Conservation (phyloP, 2,888 invertebrate species). For the Camponotus fellah region DNA sequence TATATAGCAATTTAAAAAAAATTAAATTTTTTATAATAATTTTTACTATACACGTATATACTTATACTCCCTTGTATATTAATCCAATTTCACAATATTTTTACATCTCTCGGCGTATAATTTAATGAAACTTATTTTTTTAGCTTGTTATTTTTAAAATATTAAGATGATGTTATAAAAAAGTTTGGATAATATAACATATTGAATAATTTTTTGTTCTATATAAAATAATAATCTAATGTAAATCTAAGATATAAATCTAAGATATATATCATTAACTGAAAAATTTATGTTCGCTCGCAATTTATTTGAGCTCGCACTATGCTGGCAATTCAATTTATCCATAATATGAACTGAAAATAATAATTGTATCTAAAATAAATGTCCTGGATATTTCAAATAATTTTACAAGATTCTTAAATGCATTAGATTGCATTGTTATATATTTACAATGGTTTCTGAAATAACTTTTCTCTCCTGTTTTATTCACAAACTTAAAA, state of each 20-base stretch:
- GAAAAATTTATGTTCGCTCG: background rate
- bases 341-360: background rate
- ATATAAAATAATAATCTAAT: background rate
- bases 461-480: background rate
- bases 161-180: background rate
- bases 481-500: constrained; percentile 2
- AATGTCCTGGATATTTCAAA: background rate
- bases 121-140: background rate
- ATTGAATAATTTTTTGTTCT: background rate
- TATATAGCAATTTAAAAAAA: background rate
- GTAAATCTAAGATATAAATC: constrained; percentile 1
- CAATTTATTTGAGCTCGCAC: background rate
- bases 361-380: background rate
- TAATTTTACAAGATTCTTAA: background rate
- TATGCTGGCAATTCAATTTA: background rate
- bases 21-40: background rate
- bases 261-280: background rate
- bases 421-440: background rate
- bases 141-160: background rate
- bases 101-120: background rate
- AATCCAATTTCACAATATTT: background rate
- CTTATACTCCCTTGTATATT: background rate
- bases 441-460: background rate
- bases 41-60: background rate
- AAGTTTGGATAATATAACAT: background rate